A percentile compares a stretch with the other conserved stretches of the same genome.
phyloP scores from a whole-genome alignment of 1,140 invertebrate genomes.

The Diprion similis region DNA sequence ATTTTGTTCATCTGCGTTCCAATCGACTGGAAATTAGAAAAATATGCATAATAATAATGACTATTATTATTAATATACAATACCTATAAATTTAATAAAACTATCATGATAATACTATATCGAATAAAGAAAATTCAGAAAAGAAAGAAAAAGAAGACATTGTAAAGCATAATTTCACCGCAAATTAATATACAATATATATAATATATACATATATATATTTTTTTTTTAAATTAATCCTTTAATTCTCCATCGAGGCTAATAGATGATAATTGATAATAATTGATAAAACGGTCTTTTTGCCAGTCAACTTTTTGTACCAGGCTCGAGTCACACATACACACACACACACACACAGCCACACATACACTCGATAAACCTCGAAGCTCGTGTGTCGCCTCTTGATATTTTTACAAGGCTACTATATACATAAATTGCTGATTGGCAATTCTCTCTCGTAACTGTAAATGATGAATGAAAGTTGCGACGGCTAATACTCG shows the following conservation, averaged over 20 bases:
- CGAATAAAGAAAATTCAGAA: too few species aligned
- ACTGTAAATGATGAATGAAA: not conserved
- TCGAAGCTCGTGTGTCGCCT: not conserved
- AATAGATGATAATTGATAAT: not conserved
- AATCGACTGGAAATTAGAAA: not conserved
- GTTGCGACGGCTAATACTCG: not conserved
- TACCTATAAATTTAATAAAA: too few species aligned
- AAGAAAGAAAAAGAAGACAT: not conserved
- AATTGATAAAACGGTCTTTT: not conserved
- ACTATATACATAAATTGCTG: not conserved
- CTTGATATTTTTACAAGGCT: constrained; percentile 8
- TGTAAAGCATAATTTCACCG: not conserved
- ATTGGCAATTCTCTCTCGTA: not conserved
- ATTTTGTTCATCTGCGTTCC: not conserved
- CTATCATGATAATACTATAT: too few species aligned
- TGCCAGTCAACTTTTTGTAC: too few species aligned
- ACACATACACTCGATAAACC: not conserved
- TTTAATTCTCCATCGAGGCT: not conserved
- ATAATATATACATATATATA: constrained; percentile 3
- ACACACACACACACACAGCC: too few species aligned
- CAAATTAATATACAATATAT: not conserved
- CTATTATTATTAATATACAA: too few species aligned
- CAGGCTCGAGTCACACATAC: too few species aligned
- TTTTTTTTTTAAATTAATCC: not conserved
- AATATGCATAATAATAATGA: constrained; percentile 2